A percentile compares a stretch with the other conserved stretches of the same genome.
Conservation (phyloP, 2,888 invertebrate species). For the Mimas tiliae region DNA sequence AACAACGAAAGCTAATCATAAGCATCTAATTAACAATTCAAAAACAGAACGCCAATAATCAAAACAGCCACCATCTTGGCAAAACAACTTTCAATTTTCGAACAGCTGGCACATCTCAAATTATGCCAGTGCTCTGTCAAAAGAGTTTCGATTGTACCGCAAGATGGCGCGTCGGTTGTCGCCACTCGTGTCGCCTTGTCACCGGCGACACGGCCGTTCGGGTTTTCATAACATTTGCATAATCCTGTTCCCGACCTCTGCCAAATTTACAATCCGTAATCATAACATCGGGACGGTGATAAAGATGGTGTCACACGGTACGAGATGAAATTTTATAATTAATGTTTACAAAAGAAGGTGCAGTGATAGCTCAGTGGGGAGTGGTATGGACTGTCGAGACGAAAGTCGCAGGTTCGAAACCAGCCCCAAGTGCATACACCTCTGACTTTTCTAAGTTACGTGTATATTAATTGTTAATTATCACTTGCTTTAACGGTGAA, state of each 20-base stretch:
- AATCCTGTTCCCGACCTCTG: constrained; percentile 48
- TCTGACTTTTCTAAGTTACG: too few relatives aligned
- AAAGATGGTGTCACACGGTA: constrained; percentile 10
- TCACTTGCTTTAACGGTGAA: too few relatives aligned
- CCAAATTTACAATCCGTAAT: constrained; percentile 47
- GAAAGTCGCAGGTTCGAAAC: too few relatives aligned
- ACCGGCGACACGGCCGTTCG: constrained; percentile 45
- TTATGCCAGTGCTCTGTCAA: constrained; percentile 17
- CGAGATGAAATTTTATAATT: neutral
- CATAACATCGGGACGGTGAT: constrained; percentile 42
- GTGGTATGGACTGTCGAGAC: too few relatives aligned
- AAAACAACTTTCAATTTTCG: constrained; percentile 13
- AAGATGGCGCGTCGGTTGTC: constrained; percentile 29
- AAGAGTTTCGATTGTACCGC: constrained; percentile 28
- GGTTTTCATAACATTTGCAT: constrained; percentile 74
- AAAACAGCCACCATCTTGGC: neutral
- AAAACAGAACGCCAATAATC: neutral
- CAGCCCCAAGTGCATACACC: too few relatives aligned
- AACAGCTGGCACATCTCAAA: constrained; percentile 5
- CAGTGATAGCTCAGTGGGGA: neutral
- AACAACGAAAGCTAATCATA: neutral
- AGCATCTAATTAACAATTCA: neutral
- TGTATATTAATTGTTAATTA: too few relatives aligned
- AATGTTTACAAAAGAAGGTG: neutral
- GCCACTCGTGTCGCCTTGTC: constrained; percentile 24